Evolutionary conservation across 92 coral and sea anemone species (phyloP).

Genomic region (Heteractis magnifica): DNA sequence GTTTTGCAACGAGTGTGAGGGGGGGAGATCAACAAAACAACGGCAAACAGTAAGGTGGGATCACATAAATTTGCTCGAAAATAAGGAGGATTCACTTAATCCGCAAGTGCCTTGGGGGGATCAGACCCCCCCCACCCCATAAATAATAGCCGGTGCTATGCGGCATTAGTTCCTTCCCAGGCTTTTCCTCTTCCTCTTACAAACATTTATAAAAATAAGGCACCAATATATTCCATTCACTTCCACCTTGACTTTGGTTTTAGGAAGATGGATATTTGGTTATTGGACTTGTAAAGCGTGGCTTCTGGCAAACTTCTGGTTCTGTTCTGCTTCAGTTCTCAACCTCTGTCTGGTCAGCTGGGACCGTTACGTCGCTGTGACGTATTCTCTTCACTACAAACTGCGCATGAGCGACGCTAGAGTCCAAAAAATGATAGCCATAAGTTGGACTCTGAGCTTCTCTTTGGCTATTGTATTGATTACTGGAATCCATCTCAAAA

Average conservation of each 20-base stretch:
- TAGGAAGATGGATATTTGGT: constrained; percentile 81
- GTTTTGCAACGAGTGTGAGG: too few relatives aligned
- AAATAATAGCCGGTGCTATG: too few relatives aligned
- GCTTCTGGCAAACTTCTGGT: constrained; percentile 62
- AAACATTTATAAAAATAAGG: not conserved
- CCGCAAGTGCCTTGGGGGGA: too few relatives aligned
- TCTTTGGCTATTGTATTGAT: constrained; percentile 18
- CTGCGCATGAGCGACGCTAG: constrained; percentile 55
- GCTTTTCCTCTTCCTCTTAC: too few relatives aligned
- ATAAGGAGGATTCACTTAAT: too few relatives aligned
- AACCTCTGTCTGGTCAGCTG: constrained; percentile 83
- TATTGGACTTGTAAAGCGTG: constrained; percentile 49
- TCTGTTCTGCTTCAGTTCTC: constrained; percentile 63
- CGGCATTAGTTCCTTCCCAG: too few relatives aligned
- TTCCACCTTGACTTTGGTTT: not conserved
- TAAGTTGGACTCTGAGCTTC: constrained; percentile 43
- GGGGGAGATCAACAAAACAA: too few relatives aligned
- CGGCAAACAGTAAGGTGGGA: too few relatives aligned
- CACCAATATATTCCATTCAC: not conserved
- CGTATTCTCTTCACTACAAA: constrained; percentile 64
- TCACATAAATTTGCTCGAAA: too few relatives aligned
- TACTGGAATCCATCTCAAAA: constrained; percentile 13
- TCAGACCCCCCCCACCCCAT: too few relatives aligned
- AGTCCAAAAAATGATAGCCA: constrained; percentile 45
- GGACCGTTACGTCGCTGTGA: constrained; percentile 84